phyloP scores from a whole-genome alignment of 2,888 invertebrate genomes.

The Caenorhabditis sp. region DNA sequence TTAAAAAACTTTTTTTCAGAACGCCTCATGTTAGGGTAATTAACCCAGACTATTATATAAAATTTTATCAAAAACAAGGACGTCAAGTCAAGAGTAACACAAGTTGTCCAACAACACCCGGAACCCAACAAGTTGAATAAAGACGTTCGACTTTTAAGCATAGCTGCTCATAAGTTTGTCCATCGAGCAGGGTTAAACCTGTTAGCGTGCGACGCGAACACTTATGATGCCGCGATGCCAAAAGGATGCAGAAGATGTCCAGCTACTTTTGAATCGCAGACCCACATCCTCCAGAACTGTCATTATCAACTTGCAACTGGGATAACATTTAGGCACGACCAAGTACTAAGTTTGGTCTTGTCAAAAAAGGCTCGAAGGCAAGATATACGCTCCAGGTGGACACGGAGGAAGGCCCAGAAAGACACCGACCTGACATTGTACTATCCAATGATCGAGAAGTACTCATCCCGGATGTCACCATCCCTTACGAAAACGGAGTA shows the following conservation, averaged over 20 bases:
- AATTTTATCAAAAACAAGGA: no score
- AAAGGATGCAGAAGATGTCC: slow-evolving; percentile 10
- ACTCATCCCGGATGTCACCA: not conserved
- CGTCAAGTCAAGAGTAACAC: not conserved
- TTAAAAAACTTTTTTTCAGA: no score
- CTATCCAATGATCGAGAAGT: not conserved
- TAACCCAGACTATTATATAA: no score
- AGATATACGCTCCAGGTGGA: no score
- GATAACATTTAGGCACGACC: slow-evolving; percentile 1
- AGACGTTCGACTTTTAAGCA: not conserved
- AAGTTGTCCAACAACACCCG: slow-evolving; percentile 19
- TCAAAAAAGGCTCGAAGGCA: no score
- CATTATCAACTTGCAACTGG: not conserved
- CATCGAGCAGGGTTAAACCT: slow-evolving; percentile 16
- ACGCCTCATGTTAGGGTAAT: no score
- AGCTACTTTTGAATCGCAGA: not conserved
- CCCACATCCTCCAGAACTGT: slow-evolving; percentile 14
- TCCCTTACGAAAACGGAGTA: not conserved
- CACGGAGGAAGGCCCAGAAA: not conserved
- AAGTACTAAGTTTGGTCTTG: no score
- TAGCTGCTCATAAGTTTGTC: not conserved
- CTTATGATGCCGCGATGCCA: not conserved
- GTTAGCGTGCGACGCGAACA: not conserved
- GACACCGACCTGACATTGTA: slow-evolving; percentile 2
- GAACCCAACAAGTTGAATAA: slow-evolving; percentile 8